These are phyloP conservation scores for Stramonita haemastoma DNA, from an alignment of 2,888 invertebrate genomes.

Conservation along the genomic window DNA sequence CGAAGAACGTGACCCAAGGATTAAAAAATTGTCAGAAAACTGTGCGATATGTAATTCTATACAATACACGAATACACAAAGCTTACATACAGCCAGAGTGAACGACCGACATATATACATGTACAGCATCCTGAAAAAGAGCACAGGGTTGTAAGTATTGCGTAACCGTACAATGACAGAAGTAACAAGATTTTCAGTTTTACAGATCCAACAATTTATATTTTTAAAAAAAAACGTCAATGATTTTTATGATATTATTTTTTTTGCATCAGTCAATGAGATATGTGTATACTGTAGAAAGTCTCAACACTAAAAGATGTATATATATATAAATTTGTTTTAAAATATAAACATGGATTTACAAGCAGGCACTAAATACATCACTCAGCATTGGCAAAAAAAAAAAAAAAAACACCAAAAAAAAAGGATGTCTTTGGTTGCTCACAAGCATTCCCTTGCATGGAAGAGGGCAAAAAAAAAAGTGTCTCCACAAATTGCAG, in stretches of 20 bases:
- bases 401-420: neutral
- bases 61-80: neutral
- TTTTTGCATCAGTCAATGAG: neutral
- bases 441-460: neutral
- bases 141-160: neutral
- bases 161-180: neutral
- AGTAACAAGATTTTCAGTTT: neutral
- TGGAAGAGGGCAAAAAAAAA: neutral
- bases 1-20: neutral
- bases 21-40: neutral
- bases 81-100: neutral
- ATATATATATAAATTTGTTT: neutral
- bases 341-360: neutral
- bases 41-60: neutral
- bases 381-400: neutral
- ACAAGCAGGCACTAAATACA: neutral
- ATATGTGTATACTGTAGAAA: neutral
- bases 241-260: neutral
- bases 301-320: neutral
- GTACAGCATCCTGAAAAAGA: neutral
- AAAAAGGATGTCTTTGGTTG: neutral
- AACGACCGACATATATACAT: neutral
- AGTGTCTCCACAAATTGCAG: neutral
- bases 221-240: neutral
- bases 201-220: neutral